A percentile compares a stretch with the other conserved stretches of the same genome.
phyloP scores from a whole-genome alignment of 2,113 vertebrate species.

The Cygnus buccinator region DNA sequence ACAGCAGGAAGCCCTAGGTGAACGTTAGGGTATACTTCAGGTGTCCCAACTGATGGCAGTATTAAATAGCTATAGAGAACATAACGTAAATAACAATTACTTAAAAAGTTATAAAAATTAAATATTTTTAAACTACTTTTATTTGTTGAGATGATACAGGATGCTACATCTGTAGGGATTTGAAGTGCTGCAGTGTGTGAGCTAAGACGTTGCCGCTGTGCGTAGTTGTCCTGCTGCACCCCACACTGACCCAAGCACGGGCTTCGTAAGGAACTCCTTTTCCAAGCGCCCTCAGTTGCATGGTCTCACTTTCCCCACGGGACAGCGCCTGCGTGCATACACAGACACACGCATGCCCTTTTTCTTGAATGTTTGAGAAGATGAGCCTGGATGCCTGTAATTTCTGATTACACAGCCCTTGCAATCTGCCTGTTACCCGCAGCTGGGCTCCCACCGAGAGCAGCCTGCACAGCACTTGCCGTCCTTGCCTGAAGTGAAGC shows the following conservation, averaged over 20 bases:
- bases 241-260: not conserved
- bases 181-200: not conserved
- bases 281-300: not conserved
- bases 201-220: not conserved
- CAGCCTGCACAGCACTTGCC: not conserved
- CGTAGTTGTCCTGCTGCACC: not conserved
- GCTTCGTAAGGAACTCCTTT: not conserved
- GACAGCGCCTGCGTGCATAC: too few relatives aligned
- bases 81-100: not conserved
- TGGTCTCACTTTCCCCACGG: not conserved
- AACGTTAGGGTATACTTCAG: fast-evolving
- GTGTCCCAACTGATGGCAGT: not conserved
- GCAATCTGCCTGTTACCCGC: not conserved
- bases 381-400: not conserved
- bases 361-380: not conserved
- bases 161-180: not conserved
- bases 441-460: not conserved
- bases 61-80: not conserved
- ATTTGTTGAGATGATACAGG: not conserved
- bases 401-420: not conserved
- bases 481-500: not conserved
- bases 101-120: not conserved
- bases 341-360: not conserved
- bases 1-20: not conserved
- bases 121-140: not conserved